Percentiles rank a stretch among this genome's conserved stretches.
Evolutionary conservation across 2,797 vertebrate genomes (phyloP).

Genomic region (Cryptoblepharus egeriae): DNA sequence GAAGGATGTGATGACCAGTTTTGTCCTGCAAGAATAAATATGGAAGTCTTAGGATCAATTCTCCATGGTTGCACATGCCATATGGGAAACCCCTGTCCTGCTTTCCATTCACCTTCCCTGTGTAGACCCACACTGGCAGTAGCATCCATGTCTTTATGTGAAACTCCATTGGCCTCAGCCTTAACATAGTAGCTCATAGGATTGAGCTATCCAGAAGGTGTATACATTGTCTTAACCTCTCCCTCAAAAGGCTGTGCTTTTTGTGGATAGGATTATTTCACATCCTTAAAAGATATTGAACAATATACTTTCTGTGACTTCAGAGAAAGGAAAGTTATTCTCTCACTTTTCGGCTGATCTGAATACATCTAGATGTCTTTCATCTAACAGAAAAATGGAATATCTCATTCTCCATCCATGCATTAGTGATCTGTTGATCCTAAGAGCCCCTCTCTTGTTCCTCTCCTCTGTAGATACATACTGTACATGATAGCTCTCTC

Average conservation of each 20-base stretch:
- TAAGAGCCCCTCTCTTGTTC: background rate
- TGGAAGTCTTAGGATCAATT: background rate
- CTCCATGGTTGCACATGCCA: background rate
- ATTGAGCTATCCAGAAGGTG: conserved; percentile 33
- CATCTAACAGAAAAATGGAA: background rate
- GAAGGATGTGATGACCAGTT: background rate
- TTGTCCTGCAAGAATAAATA: background rate
- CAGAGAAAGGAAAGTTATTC: background rate
- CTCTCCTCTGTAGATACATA: background rate
- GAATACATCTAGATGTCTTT: conserved; percentile 13
- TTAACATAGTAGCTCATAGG: background rate
- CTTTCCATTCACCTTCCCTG: background rate
- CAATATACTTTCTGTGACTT: background rate
- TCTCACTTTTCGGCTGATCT: conserved; percentile 42
- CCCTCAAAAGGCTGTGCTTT: accelerated
- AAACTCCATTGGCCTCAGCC: no score
- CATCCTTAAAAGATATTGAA: background rate
- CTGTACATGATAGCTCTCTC: background rate
- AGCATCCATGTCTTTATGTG: background rate
- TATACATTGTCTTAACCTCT: conserved; percentile 4
- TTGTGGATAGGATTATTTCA: conserved; percentile 1
- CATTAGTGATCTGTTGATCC: conserved; percentile 13
- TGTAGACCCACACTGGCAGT: background rate
- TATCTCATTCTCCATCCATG: conserved; percentile 15
- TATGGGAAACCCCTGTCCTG: background rate